Conservation (phyloP, 2,797 vertebrate species). For the Rousettus madagascariensis region DNA sequence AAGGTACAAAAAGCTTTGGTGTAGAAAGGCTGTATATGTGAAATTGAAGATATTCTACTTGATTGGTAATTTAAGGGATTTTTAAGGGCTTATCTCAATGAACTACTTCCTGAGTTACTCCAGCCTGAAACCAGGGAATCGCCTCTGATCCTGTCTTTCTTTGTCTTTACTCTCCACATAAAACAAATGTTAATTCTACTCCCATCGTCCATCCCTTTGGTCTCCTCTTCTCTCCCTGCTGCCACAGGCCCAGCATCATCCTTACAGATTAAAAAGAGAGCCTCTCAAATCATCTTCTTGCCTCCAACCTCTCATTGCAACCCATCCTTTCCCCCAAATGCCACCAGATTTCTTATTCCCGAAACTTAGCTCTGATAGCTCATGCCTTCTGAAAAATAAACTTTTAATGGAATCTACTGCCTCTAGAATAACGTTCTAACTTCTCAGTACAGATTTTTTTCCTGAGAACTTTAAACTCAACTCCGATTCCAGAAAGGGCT, state of each 20-base stretch:
- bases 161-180: neutral
- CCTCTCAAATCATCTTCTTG: neutral
- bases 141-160: neutral
- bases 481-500: neutral
- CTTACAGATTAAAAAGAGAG: neutral
- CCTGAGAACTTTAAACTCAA: neutral
- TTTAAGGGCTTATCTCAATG: neutral
- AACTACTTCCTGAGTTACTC: slow-evolving; percentile 17
- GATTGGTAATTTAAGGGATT: neutral
- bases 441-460: neutral
- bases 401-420: neutral
- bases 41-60: neutral
- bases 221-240: neutral
- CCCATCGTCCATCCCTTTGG: neutral
- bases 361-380: neutral
- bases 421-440: neutral
- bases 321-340: neutral
- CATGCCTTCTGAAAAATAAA: neutral
- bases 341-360: neutral
- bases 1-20: neutral
- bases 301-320: neutral
- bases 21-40: neutral
- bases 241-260: neutral
- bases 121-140: neutral
- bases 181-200: neutral